phyloP scores from a whole-genome alignment of 2,113 vertebrate species.

The Oreotrochilus melanogaster region DNA sequence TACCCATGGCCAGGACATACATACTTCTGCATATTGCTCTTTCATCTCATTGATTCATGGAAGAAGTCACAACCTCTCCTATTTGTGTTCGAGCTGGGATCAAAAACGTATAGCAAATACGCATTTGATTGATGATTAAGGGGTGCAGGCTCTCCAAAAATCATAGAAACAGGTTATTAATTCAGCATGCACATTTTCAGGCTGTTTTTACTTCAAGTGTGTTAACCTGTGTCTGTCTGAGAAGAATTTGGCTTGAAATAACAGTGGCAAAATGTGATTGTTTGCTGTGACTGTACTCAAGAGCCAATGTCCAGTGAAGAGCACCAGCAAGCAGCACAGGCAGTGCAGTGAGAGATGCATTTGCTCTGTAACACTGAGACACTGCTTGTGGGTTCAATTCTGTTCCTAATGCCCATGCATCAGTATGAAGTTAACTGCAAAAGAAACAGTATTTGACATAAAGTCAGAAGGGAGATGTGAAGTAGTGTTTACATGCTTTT shows the following conservation, averaged over 20 bases:
- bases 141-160: not conserved
- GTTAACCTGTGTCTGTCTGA: not conserved
- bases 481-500: not conserved
- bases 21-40: not conserved
- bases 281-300: not conserved
- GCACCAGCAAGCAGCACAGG: not conserved
- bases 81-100: not conserved
- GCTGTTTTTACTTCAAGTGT: not conserved
- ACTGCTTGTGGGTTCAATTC: not conserved
- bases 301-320: not conserved
- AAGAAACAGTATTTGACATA: not conserved
- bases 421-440: not conserved
- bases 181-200: not conserved
- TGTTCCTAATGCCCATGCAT: not conserved
- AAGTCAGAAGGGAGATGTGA: not conserved
- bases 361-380: not conserved
- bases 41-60: not conserved
- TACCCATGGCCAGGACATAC: fast-evolving
- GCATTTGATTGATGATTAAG: fast-evolving
- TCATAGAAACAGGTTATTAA: not conserved
- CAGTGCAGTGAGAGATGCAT: not conserved
- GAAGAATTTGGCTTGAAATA: not conserved
- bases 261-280: not conserved
- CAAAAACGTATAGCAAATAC: not conserved
- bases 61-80: not conserved